phyloP scores from a whole-genome alignment of 2,888 invertebrate species.

The Hemicrepidius hirtus region DNA sequence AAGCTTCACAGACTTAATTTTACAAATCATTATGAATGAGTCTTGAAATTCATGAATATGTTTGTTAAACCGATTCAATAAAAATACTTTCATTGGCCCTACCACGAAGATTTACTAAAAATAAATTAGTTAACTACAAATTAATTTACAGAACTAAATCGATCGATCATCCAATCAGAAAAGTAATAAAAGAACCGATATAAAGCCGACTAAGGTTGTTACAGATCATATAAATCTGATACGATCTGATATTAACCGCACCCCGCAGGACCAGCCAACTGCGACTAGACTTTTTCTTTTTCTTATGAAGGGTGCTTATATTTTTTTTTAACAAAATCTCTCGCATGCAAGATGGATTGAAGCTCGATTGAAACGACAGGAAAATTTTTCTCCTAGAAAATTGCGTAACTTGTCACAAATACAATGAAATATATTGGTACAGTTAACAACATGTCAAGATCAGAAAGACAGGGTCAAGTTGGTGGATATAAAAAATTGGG shows the following conservation, averaged over 20 bases:
- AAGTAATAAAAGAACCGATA: constrained; percentile 41
- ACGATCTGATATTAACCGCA: constrained; percentile 48
- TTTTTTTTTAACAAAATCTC: constrained; percentile 21
- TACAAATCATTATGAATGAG: constrained; percentile 33
- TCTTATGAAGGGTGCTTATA: background rate
- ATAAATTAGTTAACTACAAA: constrained; percentile 44
- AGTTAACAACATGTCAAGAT: background rate
- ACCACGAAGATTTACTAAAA: constrained; percentile 30
- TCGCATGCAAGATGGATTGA: constrained; percentile 20
- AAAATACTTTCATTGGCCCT: background rate
- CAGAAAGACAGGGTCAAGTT: background rate
- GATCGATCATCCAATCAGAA: constrained; percentile 42
- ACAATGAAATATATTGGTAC: constrained; percentile 5
- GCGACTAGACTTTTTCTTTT: constrained; percentile 1
- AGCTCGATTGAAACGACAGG: constrained; percentile 1
- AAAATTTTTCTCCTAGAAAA: constrained; percentile 6
- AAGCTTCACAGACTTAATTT: constrained; percentile 35
- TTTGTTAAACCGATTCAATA: background rate
- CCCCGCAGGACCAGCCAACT: constrained; percentile 41
- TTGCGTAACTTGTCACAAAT: constrained; percentile 11
- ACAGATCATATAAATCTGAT: constrained; percentile 48
- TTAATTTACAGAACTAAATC: constrained; percentile 44
- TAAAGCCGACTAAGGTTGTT: constrained; percentile 43
- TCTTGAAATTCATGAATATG: background rate
- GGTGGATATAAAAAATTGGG: too few relatives aligned